Percentiles rank a stretch among this genome's conserved stretches.
phyloP scores from a whole-genome alignment of 2,113 vertebrate genomes.

The Actinemys pallida region DNA sequence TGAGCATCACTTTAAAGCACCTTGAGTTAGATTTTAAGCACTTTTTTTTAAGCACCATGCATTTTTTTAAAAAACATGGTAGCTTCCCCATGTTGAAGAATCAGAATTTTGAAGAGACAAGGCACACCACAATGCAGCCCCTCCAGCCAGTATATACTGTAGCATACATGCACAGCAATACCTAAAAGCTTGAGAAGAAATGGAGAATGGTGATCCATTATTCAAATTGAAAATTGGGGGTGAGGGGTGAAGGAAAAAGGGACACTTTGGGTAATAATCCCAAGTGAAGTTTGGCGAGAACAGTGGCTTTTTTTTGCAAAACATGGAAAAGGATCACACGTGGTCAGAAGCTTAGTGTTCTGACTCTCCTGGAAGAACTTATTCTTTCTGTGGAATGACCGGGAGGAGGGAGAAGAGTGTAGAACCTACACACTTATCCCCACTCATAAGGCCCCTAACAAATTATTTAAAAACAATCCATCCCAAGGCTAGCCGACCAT shows the following conservation, averaged over 20 bases:
- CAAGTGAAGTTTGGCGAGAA: too few relatives aligned
- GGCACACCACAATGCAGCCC: neutral
- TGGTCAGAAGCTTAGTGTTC: neutral
- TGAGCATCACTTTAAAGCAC: neutral
- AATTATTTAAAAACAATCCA: too few relatives aligned
- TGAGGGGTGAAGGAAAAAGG: neutral
- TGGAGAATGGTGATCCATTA: neutral
- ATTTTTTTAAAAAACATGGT: neutral
- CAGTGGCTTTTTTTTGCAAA: neutral
- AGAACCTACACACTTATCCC: too few relatives aligned
- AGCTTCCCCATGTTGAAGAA: neutral
- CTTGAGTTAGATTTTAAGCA: neutral
- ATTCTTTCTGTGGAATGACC: neutral
- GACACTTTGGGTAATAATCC: neutral
- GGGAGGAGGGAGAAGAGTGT: too few relatives aligned
- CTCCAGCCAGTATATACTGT: accelerated
- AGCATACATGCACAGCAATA: neutral
- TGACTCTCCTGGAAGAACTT: too few relatives aligned
- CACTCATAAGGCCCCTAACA: too few relatives aligned
- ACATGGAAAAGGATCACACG: neutral
- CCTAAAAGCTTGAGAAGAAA: neutral
- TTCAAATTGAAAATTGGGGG: neutral
- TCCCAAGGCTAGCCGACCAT: too few relatives aligned
- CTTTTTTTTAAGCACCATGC: too few relatives aligned
- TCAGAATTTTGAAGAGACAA: neutral